Percentiles rank a stretch among this genome's conserved stretches.
Conservation (phyloP, 2,113 vertebrate species). For the Oenanthe oenanthe region DNA sequence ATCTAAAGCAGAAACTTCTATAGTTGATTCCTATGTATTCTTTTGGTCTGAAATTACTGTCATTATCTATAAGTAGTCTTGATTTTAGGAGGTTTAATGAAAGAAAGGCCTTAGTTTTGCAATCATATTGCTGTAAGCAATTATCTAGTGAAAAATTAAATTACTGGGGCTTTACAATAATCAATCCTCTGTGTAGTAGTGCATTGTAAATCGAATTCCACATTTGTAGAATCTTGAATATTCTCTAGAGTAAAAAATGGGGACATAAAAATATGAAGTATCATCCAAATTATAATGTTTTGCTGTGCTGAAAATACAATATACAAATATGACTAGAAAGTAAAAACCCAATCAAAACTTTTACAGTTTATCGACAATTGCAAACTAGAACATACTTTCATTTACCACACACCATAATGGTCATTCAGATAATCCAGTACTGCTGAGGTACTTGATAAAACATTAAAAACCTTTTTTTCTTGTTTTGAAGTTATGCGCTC, state of each 20-base stretch:
- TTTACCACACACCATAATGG: conserved; percentile 77
- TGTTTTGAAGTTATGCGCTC: conserved; percentile 93
- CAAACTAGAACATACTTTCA: conserved; percentile 9
- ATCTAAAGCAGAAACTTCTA: neutral
- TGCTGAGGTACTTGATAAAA: conserved; percentile 91
- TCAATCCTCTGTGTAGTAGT: neutral
- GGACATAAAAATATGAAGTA: neutral
- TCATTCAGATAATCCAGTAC: conserved; percentile 91
- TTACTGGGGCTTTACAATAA: neutral
- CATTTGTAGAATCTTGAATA: neutral
- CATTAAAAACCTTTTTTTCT: conserved; percentile 92
- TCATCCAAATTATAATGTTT: neutral
- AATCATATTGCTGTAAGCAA: neutral
- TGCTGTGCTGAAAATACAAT: neutral
- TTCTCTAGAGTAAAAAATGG: neutral
- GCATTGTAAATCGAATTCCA: neutral
- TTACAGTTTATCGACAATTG: neutral
- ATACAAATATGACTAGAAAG: neutral
- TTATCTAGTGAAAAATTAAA: neutral
- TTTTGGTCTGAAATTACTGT: neutral
- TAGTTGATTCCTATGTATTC: neutral
- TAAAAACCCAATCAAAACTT: neutral
- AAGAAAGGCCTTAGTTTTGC: neutral
- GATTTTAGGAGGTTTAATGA: neutral
- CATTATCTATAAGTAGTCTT: neutral